Conservation (phyloP, 2,113 vertebrate genomes). For the Clarias batrachus region DNA sequence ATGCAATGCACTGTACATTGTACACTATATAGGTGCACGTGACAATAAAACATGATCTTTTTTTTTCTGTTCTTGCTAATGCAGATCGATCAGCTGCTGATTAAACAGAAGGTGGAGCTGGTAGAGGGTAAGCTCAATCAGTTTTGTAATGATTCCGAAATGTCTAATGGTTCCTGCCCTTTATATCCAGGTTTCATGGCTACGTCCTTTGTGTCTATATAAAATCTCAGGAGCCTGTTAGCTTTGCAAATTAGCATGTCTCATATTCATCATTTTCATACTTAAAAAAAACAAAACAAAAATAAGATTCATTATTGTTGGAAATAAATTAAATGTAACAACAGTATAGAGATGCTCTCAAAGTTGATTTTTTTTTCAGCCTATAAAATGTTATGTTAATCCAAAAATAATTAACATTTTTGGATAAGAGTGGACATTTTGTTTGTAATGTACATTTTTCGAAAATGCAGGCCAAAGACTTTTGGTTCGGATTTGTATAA, state of each 20-base stretch:
- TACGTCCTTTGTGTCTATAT: neutral
- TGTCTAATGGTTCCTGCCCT: neutral
- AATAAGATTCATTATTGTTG: neutral
- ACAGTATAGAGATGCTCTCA: no score
- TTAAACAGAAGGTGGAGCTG: constrained; percentile 95
- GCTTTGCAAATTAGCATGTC: neutral
- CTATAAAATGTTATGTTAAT: no score
- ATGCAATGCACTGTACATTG: neutral
- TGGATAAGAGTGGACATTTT: no score
- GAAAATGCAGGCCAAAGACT: no score
- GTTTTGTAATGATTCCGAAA: neutral
- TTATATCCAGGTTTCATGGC: neutral
- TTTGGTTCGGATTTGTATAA: no score
- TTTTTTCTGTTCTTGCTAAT: constrained; percentile 49
- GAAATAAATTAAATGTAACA: neutral
- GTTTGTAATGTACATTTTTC: no score
- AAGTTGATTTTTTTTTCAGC: no score
- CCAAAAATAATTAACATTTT: no score
- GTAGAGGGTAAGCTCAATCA: constrained; percentile 82
- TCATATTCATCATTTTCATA: neutral
- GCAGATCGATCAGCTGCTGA: constrained; percentile 90
- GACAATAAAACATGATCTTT: neutral
- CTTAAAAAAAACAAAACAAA: neutral
- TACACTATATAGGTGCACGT: neutral
- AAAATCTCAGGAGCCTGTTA: neutral